phyloP scores from a whole-genome alignment of 1,140 invertebrate species.

The Pissodes strobi region DNA sequence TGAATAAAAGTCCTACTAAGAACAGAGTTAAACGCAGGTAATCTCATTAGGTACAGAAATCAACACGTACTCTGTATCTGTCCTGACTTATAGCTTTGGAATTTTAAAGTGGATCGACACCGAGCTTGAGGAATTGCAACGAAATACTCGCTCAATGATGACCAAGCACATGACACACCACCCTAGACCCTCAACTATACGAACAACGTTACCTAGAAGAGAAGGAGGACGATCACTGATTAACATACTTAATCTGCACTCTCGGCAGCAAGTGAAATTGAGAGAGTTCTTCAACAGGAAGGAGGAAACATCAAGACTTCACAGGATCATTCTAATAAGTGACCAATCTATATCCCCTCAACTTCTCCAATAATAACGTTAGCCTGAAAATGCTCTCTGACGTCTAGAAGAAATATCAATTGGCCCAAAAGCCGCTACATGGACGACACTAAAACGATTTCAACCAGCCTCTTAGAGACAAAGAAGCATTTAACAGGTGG shows the following conservation, averaged over 20 bases:
- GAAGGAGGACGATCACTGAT: no score
- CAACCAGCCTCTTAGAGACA: background rate
- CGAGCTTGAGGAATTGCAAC: no score
- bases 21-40: background rate
- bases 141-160: no score
- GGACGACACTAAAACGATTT: background rate
- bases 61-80: background rate
- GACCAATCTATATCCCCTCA: background rate
- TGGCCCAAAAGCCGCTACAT: background rate
- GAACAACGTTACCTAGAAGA: no score
- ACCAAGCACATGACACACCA: background rate
- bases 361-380: background rate
- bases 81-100: no score
- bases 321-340: background rate
- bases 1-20: no score
- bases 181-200: no score
- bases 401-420: background rate
- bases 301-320: background rate
- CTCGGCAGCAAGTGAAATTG: no score
- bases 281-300: no score
- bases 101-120: background rate
- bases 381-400: no score
- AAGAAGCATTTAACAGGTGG: no score
- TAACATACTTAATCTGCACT: background rate
- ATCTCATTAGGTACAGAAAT: background rate